phyloP scores from a whole-genome alignment of 2,888 invertebrate species.

The Polyommatus icarus region DNA sequence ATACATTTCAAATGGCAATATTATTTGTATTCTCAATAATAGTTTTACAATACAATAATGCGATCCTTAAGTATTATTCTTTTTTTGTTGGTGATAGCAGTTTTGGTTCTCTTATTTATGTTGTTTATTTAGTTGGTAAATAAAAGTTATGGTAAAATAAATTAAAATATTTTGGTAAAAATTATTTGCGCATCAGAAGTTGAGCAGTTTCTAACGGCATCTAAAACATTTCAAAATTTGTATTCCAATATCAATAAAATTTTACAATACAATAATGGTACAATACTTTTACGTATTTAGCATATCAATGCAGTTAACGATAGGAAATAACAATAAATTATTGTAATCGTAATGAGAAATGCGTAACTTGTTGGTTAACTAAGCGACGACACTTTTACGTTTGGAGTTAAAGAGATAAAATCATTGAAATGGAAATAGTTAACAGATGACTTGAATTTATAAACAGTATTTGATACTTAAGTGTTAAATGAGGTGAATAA shows the following conservation, averaged over 20 bases:
- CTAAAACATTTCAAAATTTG: conserved; percentile 27
- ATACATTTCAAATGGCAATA: conserved; percentile 42
- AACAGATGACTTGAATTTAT: conserved; percentile 28
- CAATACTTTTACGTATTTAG: conserved; percentile 21
- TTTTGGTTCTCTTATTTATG: not conserved
- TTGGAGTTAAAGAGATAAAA: conserved; percentile 39
- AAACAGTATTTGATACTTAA: conserved; percentile 29
- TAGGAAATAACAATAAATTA: conserved; percentile 30
- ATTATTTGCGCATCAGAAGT: not conserved
- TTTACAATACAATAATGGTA: conserved; percentile 27
- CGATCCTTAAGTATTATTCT: not conserved
- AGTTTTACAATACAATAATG: conserved; percentile 20
- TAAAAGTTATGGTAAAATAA: too few relatives aligned
- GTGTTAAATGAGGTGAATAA: conserved; percentile 31
- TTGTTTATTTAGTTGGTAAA: not conserved
- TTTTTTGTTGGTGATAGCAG: not conserved
- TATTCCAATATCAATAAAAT: conserved; percentile 22
- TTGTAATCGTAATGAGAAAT: conserved; percentile 33
- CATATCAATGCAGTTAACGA: conserved; percentile 31
- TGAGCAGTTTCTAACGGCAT: not conserved
- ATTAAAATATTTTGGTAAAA: not conserved
- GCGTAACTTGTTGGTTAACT: conserved; percentile 34
- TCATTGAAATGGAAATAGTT: conserved; percentile 38
- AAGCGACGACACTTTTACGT: conserved; percentile 37
- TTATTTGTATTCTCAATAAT: conserved; percentile 34